Evolutionary conservation across 2,113 vertebrate species (phyloP).

Genomic region (Grus americana): DNA sequence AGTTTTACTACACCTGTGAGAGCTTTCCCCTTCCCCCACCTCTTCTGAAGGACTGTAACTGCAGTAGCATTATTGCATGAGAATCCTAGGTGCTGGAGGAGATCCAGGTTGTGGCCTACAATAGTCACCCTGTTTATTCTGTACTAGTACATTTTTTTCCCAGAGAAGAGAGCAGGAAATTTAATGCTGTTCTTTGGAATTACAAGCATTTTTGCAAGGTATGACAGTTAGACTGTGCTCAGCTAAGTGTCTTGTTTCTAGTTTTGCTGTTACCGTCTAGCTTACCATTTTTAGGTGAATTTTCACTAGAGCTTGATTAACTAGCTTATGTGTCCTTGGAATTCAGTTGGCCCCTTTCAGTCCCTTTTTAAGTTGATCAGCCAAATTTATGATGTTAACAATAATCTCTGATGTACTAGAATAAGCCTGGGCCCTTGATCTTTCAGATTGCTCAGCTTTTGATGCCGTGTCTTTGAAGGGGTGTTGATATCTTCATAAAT

Average conservation of each 20-base stretch:
- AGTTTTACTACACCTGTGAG: neutral
- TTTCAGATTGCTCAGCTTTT: conserved; percentile 23
- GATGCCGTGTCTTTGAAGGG: conserved; percentile 1
- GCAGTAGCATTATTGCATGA: neutral
- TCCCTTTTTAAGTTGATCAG: neutral
- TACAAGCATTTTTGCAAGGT: neutral
- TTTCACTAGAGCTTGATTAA: neutral
- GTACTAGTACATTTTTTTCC: neutral
- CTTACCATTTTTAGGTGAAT: neutral
- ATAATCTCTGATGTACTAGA: neutral
- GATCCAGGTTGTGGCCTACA: neutral
- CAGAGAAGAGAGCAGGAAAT: neutral
- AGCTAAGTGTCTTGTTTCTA: neutral
- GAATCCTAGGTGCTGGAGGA: neutral
- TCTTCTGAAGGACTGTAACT: neutral
- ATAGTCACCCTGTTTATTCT: neutral
- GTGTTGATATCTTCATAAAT: conserved; percentile 29
- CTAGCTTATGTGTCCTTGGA: neutral
- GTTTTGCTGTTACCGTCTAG: neutral
- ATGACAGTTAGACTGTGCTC: neutral
- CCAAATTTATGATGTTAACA: conserved; percentile 18
- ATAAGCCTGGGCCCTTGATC: conserved; percentile 11
- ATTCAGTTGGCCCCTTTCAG: neutral
- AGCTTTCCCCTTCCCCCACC: rapidly evolving
- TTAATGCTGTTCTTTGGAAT: neutral